Base-by-base conservation (phyloP, 2,797 vertebrate genomes). In the Myripristis jacobus region DNA sequence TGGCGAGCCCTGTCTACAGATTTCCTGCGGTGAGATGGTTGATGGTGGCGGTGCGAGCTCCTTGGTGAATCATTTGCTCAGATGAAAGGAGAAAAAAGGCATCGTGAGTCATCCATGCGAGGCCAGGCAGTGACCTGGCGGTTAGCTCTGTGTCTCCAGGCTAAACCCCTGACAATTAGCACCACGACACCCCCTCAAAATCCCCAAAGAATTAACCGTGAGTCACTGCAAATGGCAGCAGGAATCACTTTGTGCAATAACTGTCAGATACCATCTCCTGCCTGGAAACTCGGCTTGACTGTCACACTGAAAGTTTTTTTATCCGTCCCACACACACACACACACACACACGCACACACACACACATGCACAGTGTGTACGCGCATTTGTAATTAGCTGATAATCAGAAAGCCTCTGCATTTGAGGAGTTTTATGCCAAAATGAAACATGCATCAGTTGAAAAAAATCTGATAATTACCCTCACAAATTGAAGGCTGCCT, bases 71-170 rank as follows among this genome's bases (percentile, higher is more conserved):
- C 84, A 83, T 62, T 16, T 58, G 54, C 29, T 3, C 36, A 77
- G 75, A 77, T 73, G 54, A 79, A 83, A 67, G 43, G 29, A 74
- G 66, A 77, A 62, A 16, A 72, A 61, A 36, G 50, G 36, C 72
- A 72, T 47, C 8, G 13, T 88, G 89, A 90, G 65, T 90, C 86
- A 90, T 83, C 77, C 10, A 8, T 86, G 82, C 71, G 55, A 55
- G 61, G 78, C 66, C 16, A 29, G 70, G 66, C 59, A 50, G 69
- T 10, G 46, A 75, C 75, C 87, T 79, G 75, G 74, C 66, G 62
- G 82, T 91, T 85, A 87, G 87, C 87, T 85, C 79, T 1, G 59
- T 76, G 79, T 86, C 75, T 82, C 61, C 41, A 51, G 59, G 53
- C 64, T 81, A 61, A 82, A 72, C 44, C 81, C 79, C 66, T 67